These are phyloP conservation scores for Oscheius sp. DNA, from an alignment of 1,140 invertebrate species.

Conservation along the genomic window DNA sequence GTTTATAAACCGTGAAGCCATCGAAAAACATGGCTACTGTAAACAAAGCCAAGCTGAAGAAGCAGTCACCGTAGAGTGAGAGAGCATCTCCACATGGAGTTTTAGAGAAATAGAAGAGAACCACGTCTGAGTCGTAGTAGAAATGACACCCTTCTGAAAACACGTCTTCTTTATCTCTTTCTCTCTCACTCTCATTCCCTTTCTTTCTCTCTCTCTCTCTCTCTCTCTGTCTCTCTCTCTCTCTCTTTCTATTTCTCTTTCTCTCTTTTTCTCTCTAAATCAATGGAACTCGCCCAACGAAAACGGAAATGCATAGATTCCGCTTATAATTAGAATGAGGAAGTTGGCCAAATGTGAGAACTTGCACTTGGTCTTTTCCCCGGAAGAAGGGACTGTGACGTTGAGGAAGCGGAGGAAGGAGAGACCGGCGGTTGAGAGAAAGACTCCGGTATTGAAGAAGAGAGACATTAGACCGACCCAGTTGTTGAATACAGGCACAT, in stretches of 20 bases:
- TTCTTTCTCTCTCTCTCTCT: no score
- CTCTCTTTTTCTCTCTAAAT: no score
- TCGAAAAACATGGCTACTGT: not conserved
- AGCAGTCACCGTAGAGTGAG: not conserved
- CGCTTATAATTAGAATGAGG: not conserved
- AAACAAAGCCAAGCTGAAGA: not conserved
- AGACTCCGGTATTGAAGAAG: not conserved
- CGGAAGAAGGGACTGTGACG: not conserved
- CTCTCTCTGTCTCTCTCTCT: no score
- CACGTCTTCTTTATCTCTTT: not conserved
- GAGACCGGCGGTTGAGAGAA: not conserved
- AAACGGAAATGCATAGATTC: not conserved
- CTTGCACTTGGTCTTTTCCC: not conserved
- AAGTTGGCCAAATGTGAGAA: not conserved
- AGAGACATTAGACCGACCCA: not conserved
- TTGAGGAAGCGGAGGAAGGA: not conserved
- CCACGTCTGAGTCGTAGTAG: not conserved
- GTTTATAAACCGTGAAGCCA: not conserved
- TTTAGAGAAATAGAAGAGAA: not conserved
- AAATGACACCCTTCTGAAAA: not conserved
- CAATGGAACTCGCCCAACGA: not conserved
- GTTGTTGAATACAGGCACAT: not conserved
- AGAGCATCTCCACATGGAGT: not conserved
- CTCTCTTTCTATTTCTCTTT: no score
- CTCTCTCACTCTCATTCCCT: no score